Evolutionary conservation across 2,113 vertebrate genomes (phyloP).

Genomic region (Nyctibius bracteatus): DNA sequence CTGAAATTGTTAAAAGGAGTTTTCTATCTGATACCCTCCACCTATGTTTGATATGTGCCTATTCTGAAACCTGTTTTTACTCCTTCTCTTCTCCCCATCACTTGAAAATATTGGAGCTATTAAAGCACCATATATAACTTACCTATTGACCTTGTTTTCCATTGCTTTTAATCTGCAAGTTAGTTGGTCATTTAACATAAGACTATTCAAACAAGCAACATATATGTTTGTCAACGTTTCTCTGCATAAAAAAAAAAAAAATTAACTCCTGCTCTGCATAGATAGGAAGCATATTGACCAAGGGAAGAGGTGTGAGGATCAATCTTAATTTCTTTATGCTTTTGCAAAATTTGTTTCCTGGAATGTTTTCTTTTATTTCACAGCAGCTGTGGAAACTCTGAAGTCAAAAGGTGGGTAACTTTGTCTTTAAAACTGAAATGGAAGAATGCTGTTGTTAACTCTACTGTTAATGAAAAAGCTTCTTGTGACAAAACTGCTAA

Average conservation of each 20-base stretch:
- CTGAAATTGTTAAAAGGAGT: background rate
- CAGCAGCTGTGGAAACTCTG: background rate
- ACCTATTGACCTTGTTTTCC: background rate
- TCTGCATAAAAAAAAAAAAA: background rate
- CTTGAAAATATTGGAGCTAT: background rate
- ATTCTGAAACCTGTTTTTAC: background rate
- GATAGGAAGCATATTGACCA: background rate
- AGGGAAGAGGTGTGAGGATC: background rate
- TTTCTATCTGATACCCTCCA: background rate
- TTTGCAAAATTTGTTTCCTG: background rate
- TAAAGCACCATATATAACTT: background rate
- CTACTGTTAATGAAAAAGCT: background rate
- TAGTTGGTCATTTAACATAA: background rate
- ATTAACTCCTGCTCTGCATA: background rate
- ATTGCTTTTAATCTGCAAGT: background rate
- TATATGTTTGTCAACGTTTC: background rate
- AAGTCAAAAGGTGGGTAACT: conserved; percentile 32
- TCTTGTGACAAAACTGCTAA: background rate
- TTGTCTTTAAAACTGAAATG: background rate
- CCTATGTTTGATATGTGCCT: background rate
- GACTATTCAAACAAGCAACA: background rate
- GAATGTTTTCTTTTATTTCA: background rate
- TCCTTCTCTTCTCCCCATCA: background rate
- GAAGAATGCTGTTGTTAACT: background rate
- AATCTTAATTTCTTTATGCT: background rate